A percentile compares a stretch with the other conserved stretches of the same genome.
Conservation (phyloP, 2,797 vertebrate species). For the Micromesistius poutassou region DNA sequence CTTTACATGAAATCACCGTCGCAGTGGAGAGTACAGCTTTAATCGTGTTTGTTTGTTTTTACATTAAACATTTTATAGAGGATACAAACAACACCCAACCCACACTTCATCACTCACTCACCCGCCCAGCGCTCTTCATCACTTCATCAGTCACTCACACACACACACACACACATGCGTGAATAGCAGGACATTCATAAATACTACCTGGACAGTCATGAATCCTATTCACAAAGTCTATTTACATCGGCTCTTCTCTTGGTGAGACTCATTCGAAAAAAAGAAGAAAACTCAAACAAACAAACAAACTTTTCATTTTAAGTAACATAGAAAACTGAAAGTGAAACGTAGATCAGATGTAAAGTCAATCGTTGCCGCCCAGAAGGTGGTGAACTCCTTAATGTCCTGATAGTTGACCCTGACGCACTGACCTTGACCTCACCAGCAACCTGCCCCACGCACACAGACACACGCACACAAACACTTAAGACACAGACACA, state of each 20-base stretch:
- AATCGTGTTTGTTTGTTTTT: slow-evolving; percentile 7
- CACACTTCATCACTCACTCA: neutral
- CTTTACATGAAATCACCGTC: slow-evolving; percentile 33
- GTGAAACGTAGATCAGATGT: neutral
- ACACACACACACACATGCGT: slow-evolving; percentile 23
- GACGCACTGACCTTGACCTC: neutral
- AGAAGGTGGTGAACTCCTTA: neutral
- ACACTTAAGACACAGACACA: too few relatives aligned
- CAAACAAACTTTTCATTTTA: neutral
- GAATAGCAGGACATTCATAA: slow-evolving; percentile 52
- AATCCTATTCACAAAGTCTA: slow-evolving; percentile 62
- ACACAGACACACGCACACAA: neutral
- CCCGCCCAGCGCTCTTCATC: neutral
- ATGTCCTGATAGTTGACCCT: neutral
- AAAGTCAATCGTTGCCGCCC: neutral
- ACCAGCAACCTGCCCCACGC: neutral
- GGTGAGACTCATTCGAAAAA: slow-evolving; percentile 37
- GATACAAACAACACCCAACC: slow-evolving; percentile 58
- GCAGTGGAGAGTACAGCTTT: slow-evolving; percentile 28
- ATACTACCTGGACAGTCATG: slow-evolving; percentile 55
- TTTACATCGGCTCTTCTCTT: slow-evolving; percentile 55
- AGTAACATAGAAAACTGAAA: neutral
- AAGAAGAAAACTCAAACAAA: slow-evolving; percentile 36
- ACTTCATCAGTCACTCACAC: slow-evolving; percentile 18
- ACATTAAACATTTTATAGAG: slow-evolving; percentile 61